Evolutionary conservation across 2,888 invertebrate genomes (phyloP), one percentile per base, ranked within the genome.

Genomic region (Eupithecia vulgata): DNA sequence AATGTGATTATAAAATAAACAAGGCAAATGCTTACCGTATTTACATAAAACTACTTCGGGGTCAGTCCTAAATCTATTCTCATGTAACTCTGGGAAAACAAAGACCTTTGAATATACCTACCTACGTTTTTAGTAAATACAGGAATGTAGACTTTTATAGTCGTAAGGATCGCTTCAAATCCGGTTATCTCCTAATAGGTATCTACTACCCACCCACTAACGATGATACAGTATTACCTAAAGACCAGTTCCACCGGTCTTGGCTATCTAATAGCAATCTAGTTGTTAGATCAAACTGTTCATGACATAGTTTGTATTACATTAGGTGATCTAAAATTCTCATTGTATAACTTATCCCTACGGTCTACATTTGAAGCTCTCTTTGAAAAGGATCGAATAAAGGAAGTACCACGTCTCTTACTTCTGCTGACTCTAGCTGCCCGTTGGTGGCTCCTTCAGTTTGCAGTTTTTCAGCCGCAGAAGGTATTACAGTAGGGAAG

Each of bases 181-280:
- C 45, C 21, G 59, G 61, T 70, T 68, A 64, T 67, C 68, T 42
- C 67, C n/a, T 70, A 65, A 68, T 70, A 71, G 65, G 70, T 62
- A 69, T 7, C 12, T 48, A 70, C 12, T 48, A 70, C 12, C 15
- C 40, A 66, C 40, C 42, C 34, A 66, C 40, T 42, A 45, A n/a
- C 40, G 66, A 61, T 73, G 52, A 62, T 57, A 66, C 45, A 61
- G 42, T 40, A 66, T 70, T 70, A 70, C 52, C 52, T 64, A 66
- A 73, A 52, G 70, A 73, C 73, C 73, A 57, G 73, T 73, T 70
- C 25, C 57, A 57, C 73, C 73, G 67, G 73, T 68, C 64, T 68
- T 12, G 59, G 35, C 21, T 67, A 70, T 67, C 64, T 65, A 71
- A 71, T 45, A 37, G 66, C 48, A 45, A 65, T 61, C 64, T 45